These are phyloP conservation scores for Halocaridina rubra DNA, from an alignment of 2,888 invertebrate species.

Conservation along the genomic window DNA sequence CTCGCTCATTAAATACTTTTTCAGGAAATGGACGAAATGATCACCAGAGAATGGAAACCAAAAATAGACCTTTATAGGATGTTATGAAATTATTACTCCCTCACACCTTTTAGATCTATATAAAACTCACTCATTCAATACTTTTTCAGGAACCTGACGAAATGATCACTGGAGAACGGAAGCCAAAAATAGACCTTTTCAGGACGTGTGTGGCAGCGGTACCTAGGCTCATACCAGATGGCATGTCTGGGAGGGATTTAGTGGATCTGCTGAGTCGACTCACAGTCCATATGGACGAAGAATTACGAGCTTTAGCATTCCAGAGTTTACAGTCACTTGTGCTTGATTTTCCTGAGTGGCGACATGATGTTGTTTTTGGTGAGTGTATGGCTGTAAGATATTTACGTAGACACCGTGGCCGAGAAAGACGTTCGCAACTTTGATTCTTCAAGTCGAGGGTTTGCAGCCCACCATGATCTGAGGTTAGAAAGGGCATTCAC, in stretches of 20 bases:
- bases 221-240: constrained; percentile 96
- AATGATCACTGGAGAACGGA: constrained; percentile 93
- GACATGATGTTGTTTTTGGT: constrained; percentile 89
- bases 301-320: constrained; percentile 90
- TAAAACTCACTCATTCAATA: not conserved
- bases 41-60: constrained; percentile 95
- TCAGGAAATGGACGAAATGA: constrained; percentile 86
- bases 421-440: too few species aligned
- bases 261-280: constrained; percentile 93
- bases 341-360: constrained; percentile 96
- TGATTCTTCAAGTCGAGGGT: too few species aligned
- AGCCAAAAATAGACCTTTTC: constrained; percentile 97
- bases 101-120: too few species aligned
- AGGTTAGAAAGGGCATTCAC: too few species aligned
- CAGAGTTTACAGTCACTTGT: constrained; percentile 96
- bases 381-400: too few species aligned
- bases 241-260: constrained; percentile 93
- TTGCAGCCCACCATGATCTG: too few species aligned
- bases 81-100: too few species aligned
- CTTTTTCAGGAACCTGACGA: constrained; percentile 79
- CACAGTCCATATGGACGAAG: constrained; percentile 98
- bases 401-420: too few species aligned
- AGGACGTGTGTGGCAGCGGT: constrained; percentile 98
- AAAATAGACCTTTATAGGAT: constrained; percentile 97
- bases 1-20: not conserved